Conservation (phyloP, 2,113 vertebrate species). For the Tupaia tana region DNA sequence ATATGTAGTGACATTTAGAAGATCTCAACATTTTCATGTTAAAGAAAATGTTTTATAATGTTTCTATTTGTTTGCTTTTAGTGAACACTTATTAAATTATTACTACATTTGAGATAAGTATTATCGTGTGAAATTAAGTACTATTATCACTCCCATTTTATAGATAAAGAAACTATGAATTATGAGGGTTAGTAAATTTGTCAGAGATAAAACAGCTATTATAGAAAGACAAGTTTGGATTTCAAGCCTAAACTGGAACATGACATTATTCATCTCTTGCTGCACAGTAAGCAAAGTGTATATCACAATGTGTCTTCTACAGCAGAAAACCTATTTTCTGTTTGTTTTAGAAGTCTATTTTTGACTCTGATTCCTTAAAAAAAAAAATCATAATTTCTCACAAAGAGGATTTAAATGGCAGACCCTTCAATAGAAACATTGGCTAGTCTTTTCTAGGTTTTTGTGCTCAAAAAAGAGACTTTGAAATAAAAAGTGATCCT, state of each 20-base stretch:
- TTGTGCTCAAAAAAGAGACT: not conserved
- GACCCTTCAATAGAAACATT: not conserved
- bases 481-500: not conserved
- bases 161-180: constrained; percentile 7
- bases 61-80: constrained; percentile 25
- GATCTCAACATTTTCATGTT: not conserved
- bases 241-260: not conserved
- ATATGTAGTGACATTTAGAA: not conserved
- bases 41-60: not conserved
- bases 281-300: not conserved
- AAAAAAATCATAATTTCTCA: constrained; percentile 5
- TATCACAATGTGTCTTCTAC: not conserved
- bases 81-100: not conserved
- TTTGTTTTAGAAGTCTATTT: not conserved
- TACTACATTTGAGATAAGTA: not conserved
- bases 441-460: not conserved
- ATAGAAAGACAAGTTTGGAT: not conserved
- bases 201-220: not conserved
- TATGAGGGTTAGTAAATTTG: not conserved
- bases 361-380: constrained; percentile 12
- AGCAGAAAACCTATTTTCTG: not conserved
- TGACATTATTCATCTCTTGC: not conserved
- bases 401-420: not conserved
- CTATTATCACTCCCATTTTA: not conserved
- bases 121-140: not conserved